phyloP scores from a whole-genome alignment of 2,797 vertebrate species.

The Petrocephalus schoutedeni region DNA sequence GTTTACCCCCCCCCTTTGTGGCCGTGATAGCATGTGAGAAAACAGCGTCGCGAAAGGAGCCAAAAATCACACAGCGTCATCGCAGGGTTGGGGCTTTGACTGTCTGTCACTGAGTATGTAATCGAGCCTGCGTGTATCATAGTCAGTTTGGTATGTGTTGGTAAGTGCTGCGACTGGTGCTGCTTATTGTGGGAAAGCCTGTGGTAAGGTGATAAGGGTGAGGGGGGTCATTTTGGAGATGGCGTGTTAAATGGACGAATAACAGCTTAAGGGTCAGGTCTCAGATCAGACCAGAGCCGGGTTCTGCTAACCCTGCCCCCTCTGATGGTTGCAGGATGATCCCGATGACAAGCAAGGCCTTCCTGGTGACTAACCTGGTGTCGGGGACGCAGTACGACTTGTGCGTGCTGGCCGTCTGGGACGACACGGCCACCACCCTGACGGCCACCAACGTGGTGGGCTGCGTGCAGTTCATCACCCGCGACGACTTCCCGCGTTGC shows the following conservation, averaged over 20 bases:
- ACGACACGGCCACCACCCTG: conserved; percentile 89
- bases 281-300: not conserved
- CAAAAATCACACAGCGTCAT: not conserved
- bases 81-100: not conserved
- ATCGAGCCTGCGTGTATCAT: not conserved
- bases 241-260: not conserved
- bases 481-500: conserved; percentile 88
- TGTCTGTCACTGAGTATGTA: not conserved
- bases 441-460: conserved; percentile 96
- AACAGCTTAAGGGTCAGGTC: not conserved
- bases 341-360: conserved; percentile 84
- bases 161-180: not conserved
- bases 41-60: not conserved
- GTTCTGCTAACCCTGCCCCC: not conserved
- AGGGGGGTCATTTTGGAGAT: not conserved
- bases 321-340: conserved; percentile 77
- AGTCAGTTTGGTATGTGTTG: not conserved
- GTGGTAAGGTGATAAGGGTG: not conserved
- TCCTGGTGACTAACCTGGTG: conserved; percentile 90
- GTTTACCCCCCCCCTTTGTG: not conserved
- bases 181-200: not conserved
- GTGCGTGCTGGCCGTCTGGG: conserved; percentile 95
- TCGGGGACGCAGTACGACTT: conserved; percentile 91
- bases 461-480: conserved; percentile 88
- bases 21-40: not conserved